phyloP scores from a whole-genome alignment of 2,113 vertebrate species.

The Taurulus bubalis region DNA sequence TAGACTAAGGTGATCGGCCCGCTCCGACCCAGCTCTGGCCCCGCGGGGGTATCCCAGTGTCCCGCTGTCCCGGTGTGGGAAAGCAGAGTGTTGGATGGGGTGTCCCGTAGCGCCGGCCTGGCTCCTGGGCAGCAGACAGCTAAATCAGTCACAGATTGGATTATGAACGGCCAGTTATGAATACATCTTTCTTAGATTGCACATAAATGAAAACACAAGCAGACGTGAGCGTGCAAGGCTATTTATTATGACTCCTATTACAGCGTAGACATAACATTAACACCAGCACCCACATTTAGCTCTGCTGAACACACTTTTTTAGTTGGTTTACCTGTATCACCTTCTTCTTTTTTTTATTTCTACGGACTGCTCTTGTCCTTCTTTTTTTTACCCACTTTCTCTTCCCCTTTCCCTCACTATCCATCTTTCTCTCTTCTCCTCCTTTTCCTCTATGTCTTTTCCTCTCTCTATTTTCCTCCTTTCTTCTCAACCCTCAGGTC shows the following conservation, averaged over 20 bases:
- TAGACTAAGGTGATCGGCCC: slow-evolving; percentile 88
- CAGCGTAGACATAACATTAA: slow-evolving; percentile 46
- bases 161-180: slow-evolving; percentile 67
- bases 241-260: slow-evolving; percentile 61
- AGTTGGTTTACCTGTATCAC: slow-evolving; percentile 85
- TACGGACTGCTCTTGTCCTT: slow-evolving; percentile 62
- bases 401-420: slow-evolving; percentile 13
- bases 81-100: slow-evolving; percentile 83
- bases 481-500: slow-evolving; percentile 85
- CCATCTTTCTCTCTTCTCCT: slow-evolving; percentile 63
- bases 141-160: slow-evolving; percentile 95
- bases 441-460: not conserved
- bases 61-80: slow-evolving; percentile 71
- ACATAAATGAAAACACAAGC: slow-evolving; percentile 56
- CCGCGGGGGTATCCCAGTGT: slow-evolving; percentile 70
- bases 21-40: slow-evolving; percentile 53
- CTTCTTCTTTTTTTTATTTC: slow-evolving; percentile 27
- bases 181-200: slow-evolving; percentile 75
- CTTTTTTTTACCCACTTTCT: slow-evolving; percentile 22
- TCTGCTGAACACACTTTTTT: slow-evolving; percentile 67
- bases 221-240: slow-evolving; percentile 42
- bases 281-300: slow-evolving; percentile 83
- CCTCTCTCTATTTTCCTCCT: slow-evolving; percentile 61
- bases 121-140: slow-evolving; percentile 89
- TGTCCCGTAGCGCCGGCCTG: slow-evolving; percentile 86